phyloP scores from a whole-genome alignment of 2,888 invertebrate species.

The Dermolepida albohirtum region DNA sequence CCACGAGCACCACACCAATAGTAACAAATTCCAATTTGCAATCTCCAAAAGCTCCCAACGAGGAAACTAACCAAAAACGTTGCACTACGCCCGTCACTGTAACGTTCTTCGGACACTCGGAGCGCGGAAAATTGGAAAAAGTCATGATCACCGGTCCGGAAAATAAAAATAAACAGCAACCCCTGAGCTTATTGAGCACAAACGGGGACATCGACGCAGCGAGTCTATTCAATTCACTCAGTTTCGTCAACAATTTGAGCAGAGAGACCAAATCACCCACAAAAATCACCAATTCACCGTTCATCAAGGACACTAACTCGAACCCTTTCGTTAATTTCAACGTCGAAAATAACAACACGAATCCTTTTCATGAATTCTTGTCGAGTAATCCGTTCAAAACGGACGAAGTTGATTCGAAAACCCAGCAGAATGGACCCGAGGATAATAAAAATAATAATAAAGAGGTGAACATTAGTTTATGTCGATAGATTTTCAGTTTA shows the following conservation, averaged over 20 bases:
- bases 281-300: not conserved
- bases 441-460: conserved; percentile 36
- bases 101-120: conserved; percentile 68
- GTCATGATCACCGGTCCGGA: conserved; percentile 54
- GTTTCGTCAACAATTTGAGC: conserved; percentile 47
- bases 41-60: conserved; percentile 47
- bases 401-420: conserved; percentile 58
- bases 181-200: conserved; percentile 52
- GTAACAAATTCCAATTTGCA: conserved; percentile 50
- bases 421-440: conserved; percentile 43
- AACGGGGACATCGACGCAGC: conserved; percentile 45
- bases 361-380: conserved; percentile 67
- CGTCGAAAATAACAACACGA: conserved; percentile 58
- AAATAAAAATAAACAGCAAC: conserved; percentile 48
- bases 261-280: conserved; percentile 43
- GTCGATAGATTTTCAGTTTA: too few species aligned
- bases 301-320: conserved; percentile 47
- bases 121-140: conserved; percentile 60
- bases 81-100: conserved; percentile 71
- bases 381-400: conserved; percentile 60
- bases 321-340: conserved; percentile 59
- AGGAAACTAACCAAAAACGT: conserved; percentile 57
- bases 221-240: conserved; percentile 45
- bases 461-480: conserved; percentile 43
- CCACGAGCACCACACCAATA: conserved; percentile 51